phyloP scores from a whole-genome alignment of 1,140 invertebrate species.

The Ruditapes philippinarum region DNA sequence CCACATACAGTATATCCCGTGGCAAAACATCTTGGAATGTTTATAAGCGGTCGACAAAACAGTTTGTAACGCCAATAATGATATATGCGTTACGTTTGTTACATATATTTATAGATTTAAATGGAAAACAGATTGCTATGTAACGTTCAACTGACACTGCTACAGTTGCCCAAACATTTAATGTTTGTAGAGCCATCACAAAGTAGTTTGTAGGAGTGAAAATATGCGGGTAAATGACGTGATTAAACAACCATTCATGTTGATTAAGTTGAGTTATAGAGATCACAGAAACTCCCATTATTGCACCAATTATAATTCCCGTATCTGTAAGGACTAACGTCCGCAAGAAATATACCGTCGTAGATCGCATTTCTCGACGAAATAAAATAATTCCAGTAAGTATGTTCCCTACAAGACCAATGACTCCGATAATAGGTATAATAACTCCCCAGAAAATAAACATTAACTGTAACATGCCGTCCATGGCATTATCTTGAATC shows the following conservation, averaged over 20 bases:
- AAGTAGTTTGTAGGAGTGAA: constrained; percentile 79
- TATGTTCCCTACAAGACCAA: constrained; percentile 83
- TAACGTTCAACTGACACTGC: constrained; percentile 84
- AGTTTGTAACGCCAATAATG: constrained; percentile 72
- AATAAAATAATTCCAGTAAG: constrained; percentile 84
- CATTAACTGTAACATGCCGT: constrained; percentile 40
- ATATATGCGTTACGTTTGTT: constrained; percentile 78
- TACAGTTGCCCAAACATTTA: constrained; percentile 85
- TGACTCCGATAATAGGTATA: constrained; percentile 76
- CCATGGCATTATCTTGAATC: constrained; percentile 62
- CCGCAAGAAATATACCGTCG: constrained; percentile 84
- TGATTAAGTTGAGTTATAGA: constrained; percentile 85
- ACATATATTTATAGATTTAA: constrained; percentile 78
- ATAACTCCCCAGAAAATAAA: constrained; percentile 82
- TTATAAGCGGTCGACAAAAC: constrained; percentile 82
- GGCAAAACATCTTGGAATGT: constrained; percentile 83
- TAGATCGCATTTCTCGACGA: constrained; percentile 83
- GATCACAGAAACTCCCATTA: constrained; percentile 82
- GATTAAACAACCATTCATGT: constrained; percentile 88
- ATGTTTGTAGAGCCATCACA: constrained; percentile 84
- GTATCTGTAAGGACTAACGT: constrained; percentile 83
- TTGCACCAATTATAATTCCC: constrained; percentile 92
- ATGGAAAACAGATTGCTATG: constrained; percentile 84
- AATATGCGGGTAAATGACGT: constrained; percentile 80
- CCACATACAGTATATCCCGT: constrained; percentile 68